phyloP scores from a whole-genome alignment of 2,113 vertebrate species.

The Pteruthius melanotis region DNA sequence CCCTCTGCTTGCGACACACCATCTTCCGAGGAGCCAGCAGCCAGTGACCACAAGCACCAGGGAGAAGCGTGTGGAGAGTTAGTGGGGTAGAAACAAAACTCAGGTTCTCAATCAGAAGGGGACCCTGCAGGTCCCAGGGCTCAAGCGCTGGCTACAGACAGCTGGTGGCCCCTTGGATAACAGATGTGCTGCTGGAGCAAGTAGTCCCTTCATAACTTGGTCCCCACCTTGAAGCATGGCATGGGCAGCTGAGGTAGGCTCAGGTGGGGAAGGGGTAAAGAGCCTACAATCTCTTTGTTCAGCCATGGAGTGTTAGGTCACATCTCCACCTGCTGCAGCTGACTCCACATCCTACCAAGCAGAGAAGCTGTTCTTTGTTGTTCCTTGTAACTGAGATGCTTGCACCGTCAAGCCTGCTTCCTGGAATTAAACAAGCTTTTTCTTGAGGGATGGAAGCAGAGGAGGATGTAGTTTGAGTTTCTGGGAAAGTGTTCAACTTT shows the following conservation, averaged over 20 bases:
- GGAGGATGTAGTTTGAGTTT: neutral
- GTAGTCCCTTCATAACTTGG: neutral
- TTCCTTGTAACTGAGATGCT: neutral
- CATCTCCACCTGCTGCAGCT: neutral
- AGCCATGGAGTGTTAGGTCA: neutral
- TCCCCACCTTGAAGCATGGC: neutral
- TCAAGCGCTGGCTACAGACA: neutral
- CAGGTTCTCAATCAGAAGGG: neutral
- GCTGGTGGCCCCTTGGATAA: neutral
- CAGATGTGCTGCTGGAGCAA: neutral
- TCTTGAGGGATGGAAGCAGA: neutral
- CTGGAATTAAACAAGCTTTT: neutral
- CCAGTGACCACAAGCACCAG: slow-evolving; percentile 56
- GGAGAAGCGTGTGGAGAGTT: slow-evolving; percentile 46
- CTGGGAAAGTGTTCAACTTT: neutral
- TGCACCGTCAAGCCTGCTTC: neutral
- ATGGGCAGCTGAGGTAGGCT: neutral
- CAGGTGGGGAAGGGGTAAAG: neutral
- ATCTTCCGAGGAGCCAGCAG: slow-evolving; percentile 51
- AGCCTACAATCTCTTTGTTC: neutral
- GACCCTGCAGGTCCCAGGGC: neutral
- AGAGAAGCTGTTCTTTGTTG: neutral
- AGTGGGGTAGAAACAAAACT: slow-evolving; percentile 65
- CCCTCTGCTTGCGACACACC: slow-evolving; percentile 69
- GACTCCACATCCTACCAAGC: neutral